These are phyloP conservation scores for Mythimna loreyi DNA, from an alignment of 2,888 invertebrate species.

Conservation along the genomic window DNA sequence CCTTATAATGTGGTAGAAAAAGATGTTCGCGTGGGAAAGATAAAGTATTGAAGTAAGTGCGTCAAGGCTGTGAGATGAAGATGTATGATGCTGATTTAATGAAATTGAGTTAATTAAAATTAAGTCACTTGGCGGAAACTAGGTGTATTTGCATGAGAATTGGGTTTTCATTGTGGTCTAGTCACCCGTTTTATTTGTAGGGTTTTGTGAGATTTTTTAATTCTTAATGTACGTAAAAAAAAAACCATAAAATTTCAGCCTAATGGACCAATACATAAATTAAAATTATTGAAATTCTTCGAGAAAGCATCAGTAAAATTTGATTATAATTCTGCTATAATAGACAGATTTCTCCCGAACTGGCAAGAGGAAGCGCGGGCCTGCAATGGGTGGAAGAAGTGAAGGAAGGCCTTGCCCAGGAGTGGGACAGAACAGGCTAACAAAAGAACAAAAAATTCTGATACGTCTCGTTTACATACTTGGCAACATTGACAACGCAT, in stretches of 20 bases:
- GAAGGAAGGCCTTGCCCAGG: no score
- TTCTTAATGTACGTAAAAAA: background rate
- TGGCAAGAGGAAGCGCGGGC: no score
- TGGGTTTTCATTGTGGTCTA: constrained; percentile 31
- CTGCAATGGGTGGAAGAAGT: no score
- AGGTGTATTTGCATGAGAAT: constrained; percentile 42
- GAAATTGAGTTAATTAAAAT: constrained; percentile 71
- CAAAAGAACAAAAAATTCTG: no score
- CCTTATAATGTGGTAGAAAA: constrained; percentile 59
- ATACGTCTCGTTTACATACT: constrained; percentile 4
- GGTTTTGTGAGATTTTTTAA: constrained; percentile 1
- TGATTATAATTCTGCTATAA: background rate
- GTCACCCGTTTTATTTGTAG: constrained; percentile 27
- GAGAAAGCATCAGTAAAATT: background rate
- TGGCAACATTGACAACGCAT: background rate
- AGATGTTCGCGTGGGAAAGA: constrained; percentile 80
- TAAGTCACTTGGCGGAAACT: constrained; percentile 57
- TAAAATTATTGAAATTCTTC: background rate
- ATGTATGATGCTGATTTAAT: constrained; percentile 71
- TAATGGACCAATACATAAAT: constrained; percentile 11
- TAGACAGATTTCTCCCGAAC: no score
- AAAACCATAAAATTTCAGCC: background rate
- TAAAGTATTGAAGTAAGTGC: constrained; percentile 62
- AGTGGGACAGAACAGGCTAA: no score
- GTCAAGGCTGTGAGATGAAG: constrained; percentile 77